Evolutionary conservation across 1,140 invertebrate genomes (phyloP).

Genomic region (Globodera rostochiensis): DNA sequence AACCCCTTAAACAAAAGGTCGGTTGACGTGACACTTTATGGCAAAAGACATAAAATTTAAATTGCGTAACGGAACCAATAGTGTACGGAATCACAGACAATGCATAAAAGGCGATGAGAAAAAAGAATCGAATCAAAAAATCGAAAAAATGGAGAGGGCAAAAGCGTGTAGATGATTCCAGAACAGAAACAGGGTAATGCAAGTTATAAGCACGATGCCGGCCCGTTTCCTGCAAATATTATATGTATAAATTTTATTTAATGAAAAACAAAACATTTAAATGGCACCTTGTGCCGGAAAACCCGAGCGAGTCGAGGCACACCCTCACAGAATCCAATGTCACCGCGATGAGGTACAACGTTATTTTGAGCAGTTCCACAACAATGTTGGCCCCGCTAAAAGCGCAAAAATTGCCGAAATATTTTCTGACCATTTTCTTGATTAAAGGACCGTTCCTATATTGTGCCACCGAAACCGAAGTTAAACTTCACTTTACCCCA

Average conservation of each 20-base stretch:
- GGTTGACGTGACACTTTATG: too few relatives aligned
- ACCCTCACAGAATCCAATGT: conserved; percentile 51
- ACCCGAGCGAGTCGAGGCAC: conserved; percentile 9
- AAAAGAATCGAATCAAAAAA: not conserved
- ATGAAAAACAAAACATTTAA: conserved; percentile 31
- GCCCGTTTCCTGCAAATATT: conserved; percentile 40
- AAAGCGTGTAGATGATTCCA: conserved; percentile 37
- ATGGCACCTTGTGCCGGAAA: conserved; percentile 46
- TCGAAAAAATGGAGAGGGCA: not conserved
- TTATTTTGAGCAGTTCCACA: conserved; percentile 51
- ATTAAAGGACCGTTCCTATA: too few relatives aligned
- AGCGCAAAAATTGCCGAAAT: conserved; percentile 3
- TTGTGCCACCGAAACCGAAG: too few relatives aligned
- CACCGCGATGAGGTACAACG: conserved; percentile 51
- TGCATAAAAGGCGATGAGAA: too few relatives aligned
- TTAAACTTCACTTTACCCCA: too few relatives aligned
- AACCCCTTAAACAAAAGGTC: too few relatives aligned
- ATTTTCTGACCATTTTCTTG: too few relatives aligned
- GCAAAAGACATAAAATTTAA: too few relatives aligned
- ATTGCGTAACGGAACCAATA: too few relatives aligned
- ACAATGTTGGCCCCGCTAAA: conserved; percentile 45
- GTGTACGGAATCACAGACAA: too few relatives aligned
- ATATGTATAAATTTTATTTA: conserved; percentile 8
- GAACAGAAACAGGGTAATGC: conserved; percentile 33
- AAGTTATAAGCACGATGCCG: conserved; percentile 34